phyloP scores from a whole-genome alignment of 2,113 vertebrate genomes.

The Cairina moschata region DNA sequence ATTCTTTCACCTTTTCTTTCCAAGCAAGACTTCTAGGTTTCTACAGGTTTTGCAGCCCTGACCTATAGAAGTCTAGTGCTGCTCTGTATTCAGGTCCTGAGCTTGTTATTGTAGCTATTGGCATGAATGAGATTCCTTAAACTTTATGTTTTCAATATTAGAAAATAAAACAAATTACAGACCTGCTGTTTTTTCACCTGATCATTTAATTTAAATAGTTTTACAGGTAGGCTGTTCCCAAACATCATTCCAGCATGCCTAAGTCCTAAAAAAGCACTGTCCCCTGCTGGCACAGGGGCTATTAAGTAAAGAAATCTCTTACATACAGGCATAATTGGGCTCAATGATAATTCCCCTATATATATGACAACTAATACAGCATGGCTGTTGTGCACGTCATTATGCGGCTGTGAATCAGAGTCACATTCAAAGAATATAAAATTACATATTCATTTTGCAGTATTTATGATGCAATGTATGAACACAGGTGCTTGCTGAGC shows the following conservation, averaged over 20 bases:
- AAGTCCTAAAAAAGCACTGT: not conserved
- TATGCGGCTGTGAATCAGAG: not conserved
- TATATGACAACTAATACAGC: not conserved
- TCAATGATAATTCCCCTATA: not conserved
- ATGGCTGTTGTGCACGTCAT: not conserved
- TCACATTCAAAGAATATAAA: not conserved
- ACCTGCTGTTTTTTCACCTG: not conserved
- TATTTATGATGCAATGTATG: not conserved
- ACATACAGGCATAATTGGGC: not conserved
- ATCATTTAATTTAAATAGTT: not conserved
- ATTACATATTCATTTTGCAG: not conserved
- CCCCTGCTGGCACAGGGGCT: not conserved
- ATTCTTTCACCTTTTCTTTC: not conserved
- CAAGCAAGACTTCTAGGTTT: not conserved
- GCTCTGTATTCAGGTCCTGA: not conserved
- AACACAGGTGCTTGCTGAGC: not conserved
- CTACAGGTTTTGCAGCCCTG: not conserved
- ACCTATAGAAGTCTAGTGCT: not conserved
- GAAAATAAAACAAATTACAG: not conserved
- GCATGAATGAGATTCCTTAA: not conserved
- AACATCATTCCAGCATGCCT: not conserved
- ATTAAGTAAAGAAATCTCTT: not conserved
- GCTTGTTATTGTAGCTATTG: not conserved
- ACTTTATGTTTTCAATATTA: not conserved
- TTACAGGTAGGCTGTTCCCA: not conserved